A percentile compares a stretch with the other conserved stretches of the same genome.
Evolutionary conservation across 1,140 invertebrate genomes (phyloP).

Genomic region (Nixonia krombeini): DNA sequence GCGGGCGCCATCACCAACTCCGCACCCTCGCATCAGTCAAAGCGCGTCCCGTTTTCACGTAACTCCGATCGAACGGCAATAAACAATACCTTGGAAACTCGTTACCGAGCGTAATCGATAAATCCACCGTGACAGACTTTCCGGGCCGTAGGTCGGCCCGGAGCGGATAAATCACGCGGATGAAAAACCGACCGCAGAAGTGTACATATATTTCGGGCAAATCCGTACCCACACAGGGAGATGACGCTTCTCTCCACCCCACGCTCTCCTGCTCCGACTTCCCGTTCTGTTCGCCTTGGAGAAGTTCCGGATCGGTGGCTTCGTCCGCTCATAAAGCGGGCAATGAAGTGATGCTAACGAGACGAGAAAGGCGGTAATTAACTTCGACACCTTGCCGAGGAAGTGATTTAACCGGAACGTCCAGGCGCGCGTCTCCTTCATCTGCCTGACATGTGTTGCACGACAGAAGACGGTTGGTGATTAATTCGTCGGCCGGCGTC

Average conservation of each 20-base stretch:
- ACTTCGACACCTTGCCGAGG: constrained; percentile 56
- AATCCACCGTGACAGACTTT: too few species aligned
- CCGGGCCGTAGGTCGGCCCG: too few species aligned
- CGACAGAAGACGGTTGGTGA: constrained; percentile 2
- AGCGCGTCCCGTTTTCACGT: constrained; percentile 39
- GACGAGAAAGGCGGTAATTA: constrained; percentile 63
- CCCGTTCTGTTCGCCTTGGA: too few species aligned
- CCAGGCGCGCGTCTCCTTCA: constrained; percentile 13
- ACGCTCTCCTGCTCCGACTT: too few species aligned
- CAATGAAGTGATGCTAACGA: constrained; percentile 52
- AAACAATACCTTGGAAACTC: constrained; percentile 36
- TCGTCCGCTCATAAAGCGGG: constrained; percentile 29
- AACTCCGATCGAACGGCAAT: constrained; percentile 38
- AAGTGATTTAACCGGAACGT: constrained; percentile 38
- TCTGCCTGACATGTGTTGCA: constrained; percentile 32
- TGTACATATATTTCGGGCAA: too few species aligned
- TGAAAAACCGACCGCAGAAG: too few species aligned
- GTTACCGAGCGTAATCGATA: too few species aligned
- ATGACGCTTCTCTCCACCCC: too few species aligned
- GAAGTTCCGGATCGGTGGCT: constrained; percentile 38
- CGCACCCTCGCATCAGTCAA: constrained; percentile 66
- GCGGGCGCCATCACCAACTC: constrained; percentile 66
- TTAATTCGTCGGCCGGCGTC: background rate
- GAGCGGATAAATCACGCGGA: too few species aligned
- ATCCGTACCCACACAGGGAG: too few species aligned